Base-by-base conservation (phyloP, 2,797 vertebrate species). In the Vespertilio murinus region DNA sequence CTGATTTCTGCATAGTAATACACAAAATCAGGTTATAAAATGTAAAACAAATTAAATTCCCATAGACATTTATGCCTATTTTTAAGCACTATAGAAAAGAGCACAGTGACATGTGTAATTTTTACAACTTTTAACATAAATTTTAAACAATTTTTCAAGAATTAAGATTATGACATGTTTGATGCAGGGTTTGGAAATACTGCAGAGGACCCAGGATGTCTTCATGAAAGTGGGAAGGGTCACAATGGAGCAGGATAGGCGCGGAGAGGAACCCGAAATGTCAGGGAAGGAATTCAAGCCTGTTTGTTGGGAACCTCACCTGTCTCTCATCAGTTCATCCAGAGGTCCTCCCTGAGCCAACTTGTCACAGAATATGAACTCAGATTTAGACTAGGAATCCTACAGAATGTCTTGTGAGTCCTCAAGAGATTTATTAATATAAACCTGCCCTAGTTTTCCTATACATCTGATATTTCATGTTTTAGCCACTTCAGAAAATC, bases 11-110 rank as follows among this genome's bases (percentile, higher is more conserved):
- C 18, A 9, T 73, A 88, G 33, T 20, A 67, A 18, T 59, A 88
- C 5, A 67, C 22, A 59, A 67, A 88, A 65, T 14, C 13, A 8
- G 78, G 16, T 67, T 40, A 11, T n/a, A 75, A 69, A 74, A 54
- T 89, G 40, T 61, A 92, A 74, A 7, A 42, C 4, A 83, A 78
- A 47, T 73, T 67, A 59, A 88, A 69, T 74, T 79, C 84, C n/a
- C 69, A 80, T 2, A 88, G 40, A 79, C 69, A 5, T 80, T 45
- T 84, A 47, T 77, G 8, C 8, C 22, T 64, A 7, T 70, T 80
- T 81, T 95, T 84, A 89, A 95, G 18, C 20, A 74, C 13, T 28
- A 45, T 52, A 28, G n/a, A 91, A 88, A 86, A 56, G 45, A 65
- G 9, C 28, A 73, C 17, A 73, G 56, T 52, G 59, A 83, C 30